Evolutionary conservation across 2,888 invertebrate genomes (phyloP), one percentile per base, ranked within the genome.

Genomic region (Allacma fusca): DNA sequence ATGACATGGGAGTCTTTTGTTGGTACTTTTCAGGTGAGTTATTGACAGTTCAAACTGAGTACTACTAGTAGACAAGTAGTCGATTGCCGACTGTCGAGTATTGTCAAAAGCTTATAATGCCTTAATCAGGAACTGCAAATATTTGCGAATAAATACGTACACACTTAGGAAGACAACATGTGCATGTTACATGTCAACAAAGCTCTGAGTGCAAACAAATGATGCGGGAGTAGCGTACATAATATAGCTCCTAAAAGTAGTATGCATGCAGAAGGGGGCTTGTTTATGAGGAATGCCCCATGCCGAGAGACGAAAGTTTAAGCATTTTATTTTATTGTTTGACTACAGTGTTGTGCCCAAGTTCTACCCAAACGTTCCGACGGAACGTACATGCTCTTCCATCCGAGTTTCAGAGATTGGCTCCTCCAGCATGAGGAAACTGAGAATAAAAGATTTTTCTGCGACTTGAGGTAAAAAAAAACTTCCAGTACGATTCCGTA

Each of bases 361-460:
- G 94, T 97, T 85, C 89, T 98, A 24, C 93, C 96, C 76, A 94
- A 94, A 87, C 91, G 97, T 73, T 90, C 94, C 85, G 97, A 97
- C 87, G 94, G 94, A 86, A 96, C 96, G 0, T 96, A 94, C 88
- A 96, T 97, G 95, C 96, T 97, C 88, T 97, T 97, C 88, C 98
- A 98, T 87, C 96, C 97, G 0, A 96, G 97, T 2, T 96, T 98
- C 88, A 93, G 98, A 89, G 98, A 98, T 89, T 98, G 98, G 98
- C 89, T 98, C 80, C 92, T 94, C 81, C 89, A 95, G 50, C 89
- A 97, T 65, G 95, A 93, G 81, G 94, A 95, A 83, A 93, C 91
- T 82, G 96, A 97, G 86, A 94, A 93, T 81, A 90, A 91, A 0
- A 97, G 97, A 87, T 98, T 97, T 87, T 89, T 97, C n/a, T 96